phyloP scores from a whole-genome alignment of 2,113 vertebrate species.

The Pionites leucogaster region DNA sequence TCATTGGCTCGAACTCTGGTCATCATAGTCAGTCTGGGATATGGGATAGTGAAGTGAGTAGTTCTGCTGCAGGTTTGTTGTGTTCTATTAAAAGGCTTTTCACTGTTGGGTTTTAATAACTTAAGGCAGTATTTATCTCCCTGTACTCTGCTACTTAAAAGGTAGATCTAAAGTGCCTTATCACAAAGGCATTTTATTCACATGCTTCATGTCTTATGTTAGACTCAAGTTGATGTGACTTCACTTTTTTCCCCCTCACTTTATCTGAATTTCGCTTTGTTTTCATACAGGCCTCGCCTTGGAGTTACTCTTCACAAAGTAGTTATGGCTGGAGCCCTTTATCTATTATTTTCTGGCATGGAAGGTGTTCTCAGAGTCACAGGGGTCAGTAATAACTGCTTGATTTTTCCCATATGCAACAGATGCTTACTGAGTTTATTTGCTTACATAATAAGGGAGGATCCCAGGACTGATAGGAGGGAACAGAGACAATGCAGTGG shows the following conservation, averaged over 20 bases:
- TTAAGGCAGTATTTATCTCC: background rate
- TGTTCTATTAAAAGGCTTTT: background rate
- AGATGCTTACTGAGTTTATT: background rate
- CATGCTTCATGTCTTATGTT: background rate
- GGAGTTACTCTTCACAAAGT: conserved; percentile 92
- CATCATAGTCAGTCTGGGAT: conserved; percentile 94
- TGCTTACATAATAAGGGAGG: background rate
- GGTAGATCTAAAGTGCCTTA: background rate
- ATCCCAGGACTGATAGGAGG: background rate
- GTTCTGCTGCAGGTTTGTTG: background rate
- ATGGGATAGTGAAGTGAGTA: conserved; percentile 94
- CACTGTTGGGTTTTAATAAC: background rate
- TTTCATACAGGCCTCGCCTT: conserved; percentile 83
- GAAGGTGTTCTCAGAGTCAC: conserved; percentile 94
- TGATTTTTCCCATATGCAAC: background rate
- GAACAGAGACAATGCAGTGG: background rate
- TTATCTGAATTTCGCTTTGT: conserved; percentile 34
- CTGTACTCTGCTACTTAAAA: background rate
- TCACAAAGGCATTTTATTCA: background rate
- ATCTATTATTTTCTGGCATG: conserved; percentile 92
- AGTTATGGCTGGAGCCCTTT: conserved; percentile 88
- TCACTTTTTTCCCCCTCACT: background rate
- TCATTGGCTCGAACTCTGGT: conserved; percentile 91
- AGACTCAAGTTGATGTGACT: background rate
- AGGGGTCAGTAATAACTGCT: conserved; percentile 82